Evolutionary conservation across 37 sponge, comb jelly and placozoan species (phyloP), one percentile per base, ranked within the genome.

Genomic region (Chondrosia reniformis): DNA sequence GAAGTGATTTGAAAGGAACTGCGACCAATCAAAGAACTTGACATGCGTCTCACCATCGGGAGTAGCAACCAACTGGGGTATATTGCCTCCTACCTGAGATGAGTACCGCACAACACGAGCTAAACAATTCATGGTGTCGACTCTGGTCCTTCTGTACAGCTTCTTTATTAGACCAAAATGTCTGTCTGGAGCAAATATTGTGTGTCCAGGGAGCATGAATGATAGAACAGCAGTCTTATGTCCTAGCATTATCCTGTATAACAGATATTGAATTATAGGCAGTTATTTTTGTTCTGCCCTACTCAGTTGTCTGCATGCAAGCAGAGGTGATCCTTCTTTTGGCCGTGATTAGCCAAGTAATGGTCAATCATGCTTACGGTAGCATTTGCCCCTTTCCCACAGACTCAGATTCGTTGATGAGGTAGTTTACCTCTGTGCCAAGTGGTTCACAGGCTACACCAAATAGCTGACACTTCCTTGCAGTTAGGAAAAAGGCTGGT

Each of bases 311-410:
- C 28, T 38, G 45, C 42, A 42, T 37, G 43, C 17, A 42, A 46
- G 38, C 25, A 8, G 19, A 5, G 45, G 42, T 72, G 15, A 17
- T 15, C 25, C 17, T 37, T 27, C 13, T 41, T 22, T 36, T n/a
- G 3, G 3, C 44, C 74, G 43, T 41, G 5, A 25, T 13, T 8
- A 19, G 3, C 45, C 12, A 72, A 27, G 12, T 12, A 72, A 36
- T 72, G 74, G 36, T 72, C 45, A 43, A 72, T n/a, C 3, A 42
- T 17, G 13, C 74, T 72, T n/a, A 72, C 19, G 45, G 45, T 72
- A 6, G 74, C 42, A 72, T 72, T 72, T 8, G 74, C 74, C 3
- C 74, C 74, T 72, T 72, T n/a, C n/a, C n/a, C n/a, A 41, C 3
- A 37, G 42, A 17, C n/a, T 72, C 74, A 72, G 3, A 24, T 41